A percentile compares a stretch with the other conserved stretches of the same genome.
These are phyloP conservation scores for Liodrosophila aerea DNA, from an alignment of 2,888 invertebrate species.

Conservation along the genomic window DNA sequence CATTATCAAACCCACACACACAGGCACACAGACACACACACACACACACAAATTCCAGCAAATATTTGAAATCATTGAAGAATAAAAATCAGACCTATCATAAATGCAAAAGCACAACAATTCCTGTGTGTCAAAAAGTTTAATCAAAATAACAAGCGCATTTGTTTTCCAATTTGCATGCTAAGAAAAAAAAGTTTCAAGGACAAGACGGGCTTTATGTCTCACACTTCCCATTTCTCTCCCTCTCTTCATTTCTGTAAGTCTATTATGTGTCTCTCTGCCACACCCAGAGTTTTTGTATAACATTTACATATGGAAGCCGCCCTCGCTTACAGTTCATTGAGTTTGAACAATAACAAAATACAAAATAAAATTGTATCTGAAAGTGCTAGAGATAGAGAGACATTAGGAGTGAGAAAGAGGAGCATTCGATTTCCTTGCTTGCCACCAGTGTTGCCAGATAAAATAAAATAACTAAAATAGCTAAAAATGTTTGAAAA, in stretches of 20 bases:
- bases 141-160: slow-evolving; percentile 44
- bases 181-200: slow-evolving; percentile 41
- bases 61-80: slow-evolving; percentile 3
- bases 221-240: not conserved
- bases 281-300: slow-evolving; percentile 5
- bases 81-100: slow-evolving; percentile 10
- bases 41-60: not conserved
- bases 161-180: slow-evolving; percentile 55
- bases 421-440: not conserved
- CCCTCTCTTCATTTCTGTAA: slow-evolving; percentile 26
- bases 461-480: too few species aligned
- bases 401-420: slow-evolving; percentile 1
- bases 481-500: too few species aligned
- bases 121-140: slow-evolving; percentile 42
- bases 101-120: slow-evolving; percentile 23
- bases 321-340: slow-evolving; percentile 53
- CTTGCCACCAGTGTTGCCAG: too few species aligned
- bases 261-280: slow-evolving; percentile 41
- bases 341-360: slow-evolving; percentile 40
- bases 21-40: not conserved
- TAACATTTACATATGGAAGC: slow-evolving; percentile 29
- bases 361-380: slow-evolving; percentile 11
- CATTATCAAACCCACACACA: not conserved
- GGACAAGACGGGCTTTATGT: slow-evolving; percentile 33
- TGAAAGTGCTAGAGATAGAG: too few species aligned